Evolutionary conservation across 2,888 invertebrate genomes (phyloP).

Genomic region (Anoplius nigerrimus): DNA sequence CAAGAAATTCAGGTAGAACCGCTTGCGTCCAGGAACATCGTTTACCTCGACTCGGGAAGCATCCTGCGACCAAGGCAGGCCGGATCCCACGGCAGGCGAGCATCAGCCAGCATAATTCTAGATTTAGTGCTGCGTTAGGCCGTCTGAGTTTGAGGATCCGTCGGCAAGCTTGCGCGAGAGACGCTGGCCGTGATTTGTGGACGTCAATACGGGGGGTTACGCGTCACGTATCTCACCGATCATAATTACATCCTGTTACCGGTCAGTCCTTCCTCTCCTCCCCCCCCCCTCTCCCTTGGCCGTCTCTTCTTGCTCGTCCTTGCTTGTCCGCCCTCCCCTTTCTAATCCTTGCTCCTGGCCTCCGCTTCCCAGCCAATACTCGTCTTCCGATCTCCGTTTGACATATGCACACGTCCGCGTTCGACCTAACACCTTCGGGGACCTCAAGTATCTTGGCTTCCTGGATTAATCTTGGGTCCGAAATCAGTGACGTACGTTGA

Average conservation of each 20-base stretch:
- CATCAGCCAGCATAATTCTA: conserved; percentile 48
- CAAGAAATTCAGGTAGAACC: no score
- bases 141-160: conserved; percentile 53
- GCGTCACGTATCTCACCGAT: conserved; percentile 75
- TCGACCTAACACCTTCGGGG: no score
- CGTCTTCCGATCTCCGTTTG: no score
- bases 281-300: conserved; percentile 36
- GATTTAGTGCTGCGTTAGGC: conserved; percentile 57
- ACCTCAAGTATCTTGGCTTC: no score
- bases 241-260: conserved; percentile 74
- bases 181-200: conserved; percentile 70
- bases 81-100: conserved; percentile 18
- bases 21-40: no score
- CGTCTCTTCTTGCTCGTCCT: conserved; percentile 8
- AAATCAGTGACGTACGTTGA: no score
- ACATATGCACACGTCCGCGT: no score
- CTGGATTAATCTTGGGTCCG: no score
- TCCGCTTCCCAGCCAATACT: neutral
- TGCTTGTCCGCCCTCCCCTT: conserved; percentile 5
- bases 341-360: neutral
- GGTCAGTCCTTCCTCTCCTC: conserved; percentile 51
- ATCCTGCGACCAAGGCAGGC: neutral
- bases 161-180: conserved; percentile 59
- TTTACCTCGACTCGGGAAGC: no score
- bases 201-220: conserved; percentile 72